These are phyloP conservation scores for Noctua fimbriata DNA, from an alignment of 2,888 invertebrate genomes.

Conservation along the genomic window DNA sequence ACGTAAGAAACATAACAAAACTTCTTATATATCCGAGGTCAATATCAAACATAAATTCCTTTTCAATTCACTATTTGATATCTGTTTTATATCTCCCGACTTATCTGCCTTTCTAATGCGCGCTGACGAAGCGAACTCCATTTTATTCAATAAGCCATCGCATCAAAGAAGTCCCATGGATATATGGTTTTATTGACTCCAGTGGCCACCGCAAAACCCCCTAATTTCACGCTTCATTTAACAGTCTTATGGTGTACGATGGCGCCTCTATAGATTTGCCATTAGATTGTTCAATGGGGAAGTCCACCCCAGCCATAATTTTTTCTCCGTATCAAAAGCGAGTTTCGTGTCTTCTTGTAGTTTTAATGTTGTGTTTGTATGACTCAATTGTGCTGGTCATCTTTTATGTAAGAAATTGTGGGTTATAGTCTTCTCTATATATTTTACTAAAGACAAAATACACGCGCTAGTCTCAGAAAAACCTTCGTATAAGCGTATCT, in stretches of 20 bases:
- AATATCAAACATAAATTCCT: slow-evolving; percentile 34
- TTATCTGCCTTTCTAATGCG: slow-evolving; percentile 51
- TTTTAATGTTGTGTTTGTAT: slow-evolving; percentile 42
- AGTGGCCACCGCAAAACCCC: slow-evolving; percentile 82
- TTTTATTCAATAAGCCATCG: slow-evolving; percentile 66
- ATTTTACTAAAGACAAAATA: background rate
- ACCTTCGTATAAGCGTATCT: background rate
- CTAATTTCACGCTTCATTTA: slow-evolving; percentile 89
- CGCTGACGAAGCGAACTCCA: slow-evolving; percentile 52
- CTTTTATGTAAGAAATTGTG: background rate
- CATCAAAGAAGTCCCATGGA: slow-evolving; percentile 67
- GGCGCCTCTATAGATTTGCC: slow-evolving; percentile 87
- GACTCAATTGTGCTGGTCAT: slow-evolving; percentile 31
- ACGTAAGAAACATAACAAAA: slow-evolving; percentile 15
- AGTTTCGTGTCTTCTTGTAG: slow-evolving; percentile 53
- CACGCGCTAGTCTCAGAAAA: background rate
- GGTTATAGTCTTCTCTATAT: background rate
- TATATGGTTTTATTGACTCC: slow-evolving; percentile 75
- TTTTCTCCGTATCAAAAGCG: slow-evolving; percentile 74
- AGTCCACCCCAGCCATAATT: slow-evolving; percentile 77
- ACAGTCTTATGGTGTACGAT: slow-evolving; percentile 84
- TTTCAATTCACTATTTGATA: slow-evolving; percentile 54
- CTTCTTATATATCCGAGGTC: slow-evolving; percentile 15
- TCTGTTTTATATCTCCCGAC: slow-evolving; percentile 47
- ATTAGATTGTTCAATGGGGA: slow-evolving; percentile 82